These are phyloP conservation scores for Urechis unicinctus DNA, from an alignment of 2,888 invertebrate genomes.

Conservation along the genomic window DNA sequence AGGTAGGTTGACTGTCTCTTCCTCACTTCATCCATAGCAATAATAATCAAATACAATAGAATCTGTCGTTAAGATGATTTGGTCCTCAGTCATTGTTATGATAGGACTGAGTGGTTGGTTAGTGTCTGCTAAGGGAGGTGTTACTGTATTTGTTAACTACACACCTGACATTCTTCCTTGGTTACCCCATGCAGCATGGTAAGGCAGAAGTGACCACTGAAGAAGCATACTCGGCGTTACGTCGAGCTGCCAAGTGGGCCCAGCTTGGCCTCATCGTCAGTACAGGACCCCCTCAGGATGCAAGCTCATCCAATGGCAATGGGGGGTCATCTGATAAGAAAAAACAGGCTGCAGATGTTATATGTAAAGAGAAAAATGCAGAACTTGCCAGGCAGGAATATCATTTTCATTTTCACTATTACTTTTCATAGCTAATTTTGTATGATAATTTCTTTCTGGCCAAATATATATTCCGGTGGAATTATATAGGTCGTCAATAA, in stretches of 20 bases:
- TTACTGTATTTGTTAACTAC: no score
- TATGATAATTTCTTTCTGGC: no score
- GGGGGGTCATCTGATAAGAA: slow-evolving; percentile 35
- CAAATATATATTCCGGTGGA: no score
- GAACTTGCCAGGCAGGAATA: slow-evolving; percentile 39
- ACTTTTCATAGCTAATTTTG: neutral
- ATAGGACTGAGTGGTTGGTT: no score
- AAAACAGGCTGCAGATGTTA: slow-evolving; percentile 40
- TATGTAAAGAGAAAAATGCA: slow-evolving; percentile 48
- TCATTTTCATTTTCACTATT: neutral
- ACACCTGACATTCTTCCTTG: no score
- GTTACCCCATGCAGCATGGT: slow-evolving; percentile 25
- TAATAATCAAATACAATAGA: no score
- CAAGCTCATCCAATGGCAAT: slow-evolving; percentile 14
- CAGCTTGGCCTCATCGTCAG: slow-evolving; percentile 49
- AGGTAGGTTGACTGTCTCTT: slow-evolving; percentile 22
- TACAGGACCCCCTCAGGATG: slow-evolving; percentile 42
- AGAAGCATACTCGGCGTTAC: slow-evolving; percentile 42
- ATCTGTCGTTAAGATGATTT: no score
- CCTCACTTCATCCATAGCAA: no score
- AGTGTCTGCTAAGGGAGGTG: no score
- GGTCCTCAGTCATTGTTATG: no score
- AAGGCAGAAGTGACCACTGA: slow-evolving; percentile 47
- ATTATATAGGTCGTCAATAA: no score
- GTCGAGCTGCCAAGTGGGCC: slow-evolving; percentile 48